phyloP scores from a whole-genome alignment of 2,797 vertebrate species.

The Crocidura indochinensis region DNA sequence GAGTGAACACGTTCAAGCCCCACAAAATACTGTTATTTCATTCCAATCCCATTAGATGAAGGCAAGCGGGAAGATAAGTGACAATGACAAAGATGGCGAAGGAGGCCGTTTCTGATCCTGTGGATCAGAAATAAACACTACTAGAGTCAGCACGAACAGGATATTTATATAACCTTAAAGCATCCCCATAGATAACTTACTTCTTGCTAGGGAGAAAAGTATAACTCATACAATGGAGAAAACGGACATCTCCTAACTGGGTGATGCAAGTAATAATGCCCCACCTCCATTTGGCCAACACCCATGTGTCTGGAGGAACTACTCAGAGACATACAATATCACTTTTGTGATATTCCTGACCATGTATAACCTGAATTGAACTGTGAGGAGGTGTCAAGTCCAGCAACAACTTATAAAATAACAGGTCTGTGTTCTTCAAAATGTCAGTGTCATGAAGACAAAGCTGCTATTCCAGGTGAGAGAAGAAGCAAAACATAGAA shows the following conservation, averaged over 20 bases:
- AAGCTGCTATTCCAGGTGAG: neutral
- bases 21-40: neutral
- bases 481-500: neutral
- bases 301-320: neutral
- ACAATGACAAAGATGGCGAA: neutral
- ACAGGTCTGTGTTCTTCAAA: conserved; percentile 9
- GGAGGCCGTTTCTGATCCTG: neutral
- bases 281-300: neutral
- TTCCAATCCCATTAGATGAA: neutral
- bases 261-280: neutral
- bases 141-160: conserved; percentile 59
- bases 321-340: neutral
- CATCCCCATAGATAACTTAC: neutral
- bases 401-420: neutral
- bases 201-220: neutral
- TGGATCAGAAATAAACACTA: conserved; percentile 39
- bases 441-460: neutral
- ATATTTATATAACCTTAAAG: conserved; percentile 54
- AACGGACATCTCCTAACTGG: neutral
- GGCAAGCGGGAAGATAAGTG: neutral
- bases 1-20: neutral
- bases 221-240: neutral
- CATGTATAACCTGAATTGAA: neutral
- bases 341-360: neutral
- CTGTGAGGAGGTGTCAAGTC: neutral